Base-by-base conservation (phyloP, 92 coral and sea anemone species). In the Plumapathes pennacea region DNA sequence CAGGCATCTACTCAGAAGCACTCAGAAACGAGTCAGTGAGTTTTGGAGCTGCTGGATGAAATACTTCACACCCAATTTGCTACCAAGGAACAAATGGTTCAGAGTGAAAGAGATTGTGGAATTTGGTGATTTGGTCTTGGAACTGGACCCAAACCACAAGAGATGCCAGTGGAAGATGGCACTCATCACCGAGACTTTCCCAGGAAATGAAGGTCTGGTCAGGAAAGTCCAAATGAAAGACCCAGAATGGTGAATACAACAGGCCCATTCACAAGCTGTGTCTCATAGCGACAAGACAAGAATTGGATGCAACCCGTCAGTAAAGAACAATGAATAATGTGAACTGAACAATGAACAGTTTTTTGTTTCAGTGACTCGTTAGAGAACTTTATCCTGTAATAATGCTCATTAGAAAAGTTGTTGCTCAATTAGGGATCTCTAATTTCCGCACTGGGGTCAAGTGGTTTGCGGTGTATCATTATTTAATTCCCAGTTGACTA, bases 211-310 rank as follows among this genome's bases (percentile, higher is more conserved):
- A 33, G 72, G 77, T 4, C 53, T 46, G 25, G 74, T 75, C 17
- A 76, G 83, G 55, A 69, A 82, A 39, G 83, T 70, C 1, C 48
- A 43, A 44, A 74, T 81, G 9, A 64, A 81, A 67, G 47, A 81
- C 78, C 0, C 27, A 46, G 43, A 28, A 31, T 19, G 53, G 88
- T 2, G 78, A 67, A 38, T 60, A 74, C 20, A 73, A 81, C 36
- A 38, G 81, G 42, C 87, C 87, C 9, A 72, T 72, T 59, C 87
- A 80, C 50, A 72, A 78, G 43, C 69, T 69, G 34, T 71, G 78
- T 48, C 61, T 71, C 5, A 68, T 68, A 10, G 78, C 69, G 1
- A 39, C 80, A 14, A 63, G 51, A 26, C 28, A 50, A 39, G 36
- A 50, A 50, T 13, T 0, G 21, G 32, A 50, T 50, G 19, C 36